Percentiles rank a stretch among this genome's conserved stretches.
These are phyloP conservation scores for Deroptyus accipitrinus DNA, from an alignment of 2,113 vertebrate species.

Conservation along the genomic window DNA sequence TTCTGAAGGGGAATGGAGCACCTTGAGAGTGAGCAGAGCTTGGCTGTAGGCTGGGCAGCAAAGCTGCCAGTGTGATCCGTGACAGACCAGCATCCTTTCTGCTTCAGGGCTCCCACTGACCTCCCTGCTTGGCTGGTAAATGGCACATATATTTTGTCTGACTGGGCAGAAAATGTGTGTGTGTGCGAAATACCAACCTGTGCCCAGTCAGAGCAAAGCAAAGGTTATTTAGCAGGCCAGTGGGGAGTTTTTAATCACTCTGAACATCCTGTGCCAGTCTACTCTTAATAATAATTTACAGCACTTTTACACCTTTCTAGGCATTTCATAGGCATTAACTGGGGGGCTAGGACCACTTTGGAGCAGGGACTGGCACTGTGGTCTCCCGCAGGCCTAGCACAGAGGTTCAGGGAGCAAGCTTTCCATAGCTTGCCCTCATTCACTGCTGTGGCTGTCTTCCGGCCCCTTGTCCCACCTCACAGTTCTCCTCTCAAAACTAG, in stretches of 20 bases:
- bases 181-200: neutral
- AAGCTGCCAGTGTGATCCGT: neutral
- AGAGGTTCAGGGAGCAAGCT: neutral
- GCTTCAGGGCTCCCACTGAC: neutral
- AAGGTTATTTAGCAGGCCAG: neutral
- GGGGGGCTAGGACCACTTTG: neutral
- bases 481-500: neutral
- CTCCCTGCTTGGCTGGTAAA: neutral
- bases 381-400: neutral
- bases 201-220: neutral
- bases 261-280: neutral
- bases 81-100: rapidly evolving
- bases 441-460: neutral
- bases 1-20: neutral
- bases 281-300: neutral
- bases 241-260: neutral
- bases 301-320: neutral
- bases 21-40: neutral
- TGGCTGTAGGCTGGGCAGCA: neutral
- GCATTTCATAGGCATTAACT: neutral
- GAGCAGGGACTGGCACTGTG: neutral
- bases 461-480: neutral
- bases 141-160: neutral
- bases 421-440: neutral
- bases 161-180: neutral